Evolutionary conservation across 2,888 invertebrate genomes (phyloP).

Genomic region (Cerceris ruficornis): DNA sequence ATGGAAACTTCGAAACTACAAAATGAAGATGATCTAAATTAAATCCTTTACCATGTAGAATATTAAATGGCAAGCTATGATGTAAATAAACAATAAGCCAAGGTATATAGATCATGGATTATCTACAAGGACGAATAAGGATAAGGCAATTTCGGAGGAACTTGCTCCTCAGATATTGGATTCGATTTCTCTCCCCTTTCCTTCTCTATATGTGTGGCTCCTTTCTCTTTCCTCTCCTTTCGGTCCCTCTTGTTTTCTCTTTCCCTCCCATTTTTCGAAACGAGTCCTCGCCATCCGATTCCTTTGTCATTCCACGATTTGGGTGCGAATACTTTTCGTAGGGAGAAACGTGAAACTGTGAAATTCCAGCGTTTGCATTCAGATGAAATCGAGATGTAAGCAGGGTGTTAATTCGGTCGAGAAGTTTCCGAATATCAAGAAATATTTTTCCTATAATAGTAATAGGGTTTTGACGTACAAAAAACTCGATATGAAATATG

Average conservation of each 20-base stretch:
- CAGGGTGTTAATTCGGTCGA: conserved; percentile 42
- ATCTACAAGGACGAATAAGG: neutral
- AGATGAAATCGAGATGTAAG: conserved; percentile 23
- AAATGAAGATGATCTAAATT: neutral
- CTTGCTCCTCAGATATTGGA: neutral
- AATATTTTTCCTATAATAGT: too few relatives aligned
- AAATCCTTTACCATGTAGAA: neutral
- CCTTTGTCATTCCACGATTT: conserved; percentile 56
- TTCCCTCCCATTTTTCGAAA: conserved; percentile 27
- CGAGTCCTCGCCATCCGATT: conserved; percentile 43
- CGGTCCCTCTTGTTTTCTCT: too few relatives aligned
- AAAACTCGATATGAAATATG: too few relatives aligned
- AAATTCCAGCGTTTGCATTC: conserved; percentile 37
- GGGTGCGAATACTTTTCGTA: conserved; percentile 33
- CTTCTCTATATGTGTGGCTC: neutral
- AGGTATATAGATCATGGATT: neutral
- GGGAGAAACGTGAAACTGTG: conserved; percentile 31
- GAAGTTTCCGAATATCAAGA: neutral
- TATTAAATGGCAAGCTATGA: neutral
- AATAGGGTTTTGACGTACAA: too few relatives aligned
- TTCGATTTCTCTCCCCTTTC: neutral
- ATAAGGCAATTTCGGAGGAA: neutral
- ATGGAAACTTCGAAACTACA: too few relatives aligned
- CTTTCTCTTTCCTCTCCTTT: neutral
- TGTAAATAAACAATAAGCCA: neutral